Conservation (phyloP, 2,888 invertebrate species). For the Hyppa rectilinea region DNA sequence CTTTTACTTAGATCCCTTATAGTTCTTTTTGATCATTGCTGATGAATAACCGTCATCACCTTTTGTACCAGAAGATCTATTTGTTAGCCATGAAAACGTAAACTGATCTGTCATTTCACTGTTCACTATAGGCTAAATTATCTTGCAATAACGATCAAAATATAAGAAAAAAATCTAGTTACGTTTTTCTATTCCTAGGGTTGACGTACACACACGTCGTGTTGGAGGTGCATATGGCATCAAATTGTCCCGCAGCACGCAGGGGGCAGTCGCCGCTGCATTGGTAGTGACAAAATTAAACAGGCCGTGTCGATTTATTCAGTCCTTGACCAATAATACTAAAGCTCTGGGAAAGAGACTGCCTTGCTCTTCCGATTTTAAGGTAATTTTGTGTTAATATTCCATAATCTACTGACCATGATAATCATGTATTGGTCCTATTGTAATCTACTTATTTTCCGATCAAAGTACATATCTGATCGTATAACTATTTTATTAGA, state of each 20-base stretch:
- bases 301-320: constrained; percentile 91
- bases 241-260: constrained; percentile 91
- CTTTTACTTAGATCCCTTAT: neutral
- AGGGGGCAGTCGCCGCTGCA: constrained; percentile 91
- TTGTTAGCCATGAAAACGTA: neutral
- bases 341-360: constrained; percentile 87
- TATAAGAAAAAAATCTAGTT: too few species aligned
- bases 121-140: neutral
- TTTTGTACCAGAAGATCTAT: neutral
- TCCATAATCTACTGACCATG: neutral
- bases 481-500: neutral
- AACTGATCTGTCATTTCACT: neutral
- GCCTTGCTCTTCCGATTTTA: neutral
- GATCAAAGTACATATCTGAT: neutral
- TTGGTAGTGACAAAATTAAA: constrained; percentile 91
- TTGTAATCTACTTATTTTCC: neutral
- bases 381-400: neutral
- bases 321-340: constrained; percentile 92
- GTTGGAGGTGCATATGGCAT: constrained; percentile 91
- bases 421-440: neutral
- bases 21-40: neutral
- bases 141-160: neutral
- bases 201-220: constrained; percentile 88
- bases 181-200: neutral
- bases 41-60: too few species aligned